Evolutionary conservation across 2,113 vertebrate species (phyloP), one percentile per base, ranked within the genome.

Genomic region (Tragelaphus imberbis): DNA sequence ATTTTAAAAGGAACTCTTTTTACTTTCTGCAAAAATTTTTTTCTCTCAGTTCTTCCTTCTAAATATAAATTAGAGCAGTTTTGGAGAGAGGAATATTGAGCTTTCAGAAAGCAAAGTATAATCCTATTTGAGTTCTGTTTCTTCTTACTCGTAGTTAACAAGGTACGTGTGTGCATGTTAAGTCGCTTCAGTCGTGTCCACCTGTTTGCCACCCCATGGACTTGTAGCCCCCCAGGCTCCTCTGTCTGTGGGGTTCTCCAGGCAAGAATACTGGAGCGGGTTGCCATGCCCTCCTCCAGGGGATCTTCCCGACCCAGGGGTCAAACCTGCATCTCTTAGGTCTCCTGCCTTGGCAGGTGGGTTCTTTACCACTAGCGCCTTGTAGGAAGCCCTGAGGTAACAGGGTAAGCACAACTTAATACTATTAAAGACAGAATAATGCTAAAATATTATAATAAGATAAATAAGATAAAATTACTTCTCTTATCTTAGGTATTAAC

Each of bases 81-180:
- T 27, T 92, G 75, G 36, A 71, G 13, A 88, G 65, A 96, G 28
- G 23, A 56, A 87, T 82, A 68, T 23, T 21, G 51, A 89, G 88
- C 82, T 91, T 90, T 97, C 80, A 79, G 90, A 75, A 95, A 88
- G 95, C 7, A 71, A 65, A 6, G 11, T 91, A 56, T 80, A 91
- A 96, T 95, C 25, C 49, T 91, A 6, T 92, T 84, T 92, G 55
- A 12, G 40, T 56, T 63, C 77, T 88, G 28, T 89, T 92, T 84
- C 55, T 96, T 94, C 53, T 84, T 44, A 40, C 16, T 75, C n/a
- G 77, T 81, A 84, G 49, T 79, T 87, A 68, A 25, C 56, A 58
- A 13, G 33, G 14, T 91, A 75, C 11, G 6, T 14, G 11, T 0
- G 0, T 75, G 36, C 71, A 44, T 44, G 71, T 25, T 44, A 75